Base-by-base conservation (phyloP, 2,797 vertebrate genomes). In the Tauraco hartlaubi region DNA sequence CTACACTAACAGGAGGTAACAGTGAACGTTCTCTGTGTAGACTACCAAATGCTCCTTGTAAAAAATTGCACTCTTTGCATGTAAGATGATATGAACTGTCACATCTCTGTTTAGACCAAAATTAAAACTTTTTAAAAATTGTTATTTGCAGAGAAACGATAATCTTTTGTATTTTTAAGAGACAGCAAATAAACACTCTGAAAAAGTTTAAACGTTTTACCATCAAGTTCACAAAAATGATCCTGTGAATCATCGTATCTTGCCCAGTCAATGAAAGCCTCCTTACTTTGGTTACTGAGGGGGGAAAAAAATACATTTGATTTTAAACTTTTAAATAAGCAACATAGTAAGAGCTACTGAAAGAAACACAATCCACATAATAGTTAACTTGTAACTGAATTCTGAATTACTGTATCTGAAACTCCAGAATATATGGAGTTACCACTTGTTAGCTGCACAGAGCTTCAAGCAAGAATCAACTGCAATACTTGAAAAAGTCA, bases 161-260 rank as follows among this genome's bases (percentile, higher is more conserved):
- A 8, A 51, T 26, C 3, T 51, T 86, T 28, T 66, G 37, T 56
- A 33, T 9, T 55, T 85, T 75, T 66, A 84, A 81, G 29, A 92
- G 23, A 88, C 28, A 90, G 43, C 5, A 94, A 91, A 84, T 73
- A 75, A 71, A 84, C 37, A 75, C 21, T 69, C 43, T 48, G 35
- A 95, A 79, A 84, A 86, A 94, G 62, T 58, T 92, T 94, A 83
- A 83, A 63, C 43, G 46, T 83, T 98, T 99, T 98, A 99, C 99
- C 99, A 51, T 99, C 99, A 76, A 99, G 98, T 94, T 99, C 99
- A 97, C 99, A 99, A 98, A 99, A 99, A 92, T 99, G 98, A 94
- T 99, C 99, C 97, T 99, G 99, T 66, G 99, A 99, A 58, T 99
- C 99, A 76, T 99, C 99, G 1, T 99, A 99, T 97, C 99, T 98